These are phyloP conservation scores for Penaeus vannamei DNA, from an alignment of 1,140 invertebrate genomes.

Conservation along the genomic window DNA sequence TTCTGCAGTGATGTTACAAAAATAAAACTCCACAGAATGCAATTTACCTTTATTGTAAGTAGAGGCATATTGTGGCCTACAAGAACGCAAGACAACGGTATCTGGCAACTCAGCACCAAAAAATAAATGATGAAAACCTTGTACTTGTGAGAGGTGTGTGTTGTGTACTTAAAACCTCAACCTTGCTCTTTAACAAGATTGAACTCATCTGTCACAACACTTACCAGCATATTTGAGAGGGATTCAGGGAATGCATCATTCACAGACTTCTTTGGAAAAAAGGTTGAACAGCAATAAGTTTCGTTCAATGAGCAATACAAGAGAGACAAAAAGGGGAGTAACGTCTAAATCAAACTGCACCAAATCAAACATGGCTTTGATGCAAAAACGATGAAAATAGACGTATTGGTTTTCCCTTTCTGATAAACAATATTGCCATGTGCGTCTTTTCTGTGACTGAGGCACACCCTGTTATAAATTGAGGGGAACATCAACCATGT, in stretches of 20 bases:
- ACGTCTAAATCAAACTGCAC: too few species aligned
- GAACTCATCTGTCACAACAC: neutral
- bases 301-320: too few species aligned
- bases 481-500: too few species aligned
- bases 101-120: conserved; percentile 57
- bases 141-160: conserved; percentile 48
- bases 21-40: conserved; percentile 1
- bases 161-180: too few species aligned
- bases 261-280: neutral
- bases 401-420: too few species aligned
- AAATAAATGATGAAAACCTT: conserved; percentile 51
- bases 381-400: too few species aligned
- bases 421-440: too few species aligned
- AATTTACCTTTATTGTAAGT: conserved; percentile 37
- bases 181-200: too few species aligned
- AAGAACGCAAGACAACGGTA: conserved; percentile 50
- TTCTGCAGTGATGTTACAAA: neutral
- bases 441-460: too few species aligned
- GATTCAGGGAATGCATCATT: conserved; percentile 44
- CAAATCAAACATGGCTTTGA: too few species aligned
- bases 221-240: conserved; percentile 32
- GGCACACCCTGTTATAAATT: too few species aligned
- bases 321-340: too few species aligned
- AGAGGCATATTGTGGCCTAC: conserved; percentile 63
- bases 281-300: neutral